Evolutionary conservation across 2,888 invertebrate species (phyloP).

Genomic region (Dioctria linearis): DNA sequence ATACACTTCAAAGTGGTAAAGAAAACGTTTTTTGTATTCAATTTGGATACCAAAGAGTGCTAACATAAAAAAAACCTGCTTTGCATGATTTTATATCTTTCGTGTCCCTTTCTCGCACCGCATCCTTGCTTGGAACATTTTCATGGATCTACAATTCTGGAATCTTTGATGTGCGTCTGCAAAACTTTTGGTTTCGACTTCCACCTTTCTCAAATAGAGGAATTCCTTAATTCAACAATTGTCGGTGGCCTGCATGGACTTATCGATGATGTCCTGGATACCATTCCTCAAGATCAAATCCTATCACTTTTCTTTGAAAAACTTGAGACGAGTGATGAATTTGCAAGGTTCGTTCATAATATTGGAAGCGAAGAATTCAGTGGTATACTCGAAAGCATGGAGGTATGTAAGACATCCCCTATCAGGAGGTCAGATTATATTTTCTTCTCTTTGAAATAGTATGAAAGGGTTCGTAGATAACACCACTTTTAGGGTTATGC

Average conservation of each 20-base stretch:
- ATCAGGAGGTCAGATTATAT: slow-evolving; percentile 14
- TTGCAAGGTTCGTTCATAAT: slow-evolving; percentile 67
- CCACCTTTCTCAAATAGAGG: slow-evolving; percentile 11
- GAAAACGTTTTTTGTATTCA: slow-evolving; percentile 49
- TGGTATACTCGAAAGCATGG: slow-evolving; percentile 65
- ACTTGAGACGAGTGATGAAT: slow-evolving; percentile 67
- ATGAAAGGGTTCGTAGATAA: slow-evolving; percentile 37
- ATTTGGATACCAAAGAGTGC: slow-evolving; percentile 40
- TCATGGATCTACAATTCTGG: background rate
- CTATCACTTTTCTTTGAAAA: slow-evolving; percentile 69
- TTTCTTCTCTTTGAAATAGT: slow-evolving; percentile 26
- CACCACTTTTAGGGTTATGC: slow-evolving; percentile 40
- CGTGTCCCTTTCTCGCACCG: background rate
- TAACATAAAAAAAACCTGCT: slow-evolving; percentile 38
- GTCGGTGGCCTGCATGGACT: slow-evolving; percentile 67
- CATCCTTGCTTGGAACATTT: background rate
- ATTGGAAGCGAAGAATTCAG: slow-evolving; percentile 67
- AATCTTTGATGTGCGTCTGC: slow-evolving; percentile 15
- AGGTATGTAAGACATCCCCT: slow-evolving; percentile 64
- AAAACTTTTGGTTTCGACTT: slow-evolving; percentile 13
- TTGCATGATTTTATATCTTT: slow-evolving; percentile 41
- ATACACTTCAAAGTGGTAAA: slow-evolving; percentile 46
- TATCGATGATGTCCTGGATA: slow-evolving; percentile 67
- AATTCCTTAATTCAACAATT: slow-evolving; percentile 57
- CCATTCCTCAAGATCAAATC: slow-evolving; percentile 69